phyloP scores from a whole-genome alignment of 1,140 invertebrate genomes.

The Sweltsa coloradensis region DNA sequence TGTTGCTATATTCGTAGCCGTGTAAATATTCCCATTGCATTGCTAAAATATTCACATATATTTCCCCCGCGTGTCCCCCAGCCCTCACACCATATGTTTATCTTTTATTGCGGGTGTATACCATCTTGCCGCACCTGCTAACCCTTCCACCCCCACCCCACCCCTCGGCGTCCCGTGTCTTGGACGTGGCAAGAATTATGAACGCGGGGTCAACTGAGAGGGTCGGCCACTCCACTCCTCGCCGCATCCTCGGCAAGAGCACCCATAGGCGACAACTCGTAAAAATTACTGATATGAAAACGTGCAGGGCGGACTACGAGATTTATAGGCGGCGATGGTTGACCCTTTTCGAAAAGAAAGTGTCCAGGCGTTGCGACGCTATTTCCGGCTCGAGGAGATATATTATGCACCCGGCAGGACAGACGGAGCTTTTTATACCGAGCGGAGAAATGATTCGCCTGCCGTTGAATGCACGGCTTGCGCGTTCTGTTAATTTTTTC shows the following conservation, averaged over 20 bases:
- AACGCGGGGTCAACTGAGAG: not conserved
- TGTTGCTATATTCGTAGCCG: too few species aligned
- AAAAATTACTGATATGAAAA: constrained; percentile 8
- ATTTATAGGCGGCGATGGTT: constrained; percentile 1
- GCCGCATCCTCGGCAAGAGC: not conserved
- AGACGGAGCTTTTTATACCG: not conserved
- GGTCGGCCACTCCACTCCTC: not conserved
- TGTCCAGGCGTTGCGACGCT: not conserved
- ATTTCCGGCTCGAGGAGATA: not conserved
- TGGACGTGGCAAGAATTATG: constrained; percentile 6
- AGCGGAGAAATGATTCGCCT: not conserved
- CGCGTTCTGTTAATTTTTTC: too few species aligned
- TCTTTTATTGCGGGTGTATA: too few species aligned
- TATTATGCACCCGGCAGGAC: not conserved
- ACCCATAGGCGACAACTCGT: constrained; percentile 1
- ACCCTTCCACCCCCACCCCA: too few species aligned
- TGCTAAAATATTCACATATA: too few species aligned
- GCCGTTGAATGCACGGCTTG: too few species aligned
- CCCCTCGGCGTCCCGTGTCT: too few species aligned
- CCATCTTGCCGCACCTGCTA: too few species aligned
- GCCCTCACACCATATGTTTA: too few species aligned
- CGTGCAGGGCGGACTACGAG: not conserved
- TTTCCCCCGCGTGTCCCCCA: too few species aligned
- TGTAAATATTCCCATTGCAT: too few species aligned
- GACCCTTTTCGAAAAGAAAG: not conserved